Conservation (phyloP, 2,888 invertebrate species). For the Athetis lepigone region DNA sequence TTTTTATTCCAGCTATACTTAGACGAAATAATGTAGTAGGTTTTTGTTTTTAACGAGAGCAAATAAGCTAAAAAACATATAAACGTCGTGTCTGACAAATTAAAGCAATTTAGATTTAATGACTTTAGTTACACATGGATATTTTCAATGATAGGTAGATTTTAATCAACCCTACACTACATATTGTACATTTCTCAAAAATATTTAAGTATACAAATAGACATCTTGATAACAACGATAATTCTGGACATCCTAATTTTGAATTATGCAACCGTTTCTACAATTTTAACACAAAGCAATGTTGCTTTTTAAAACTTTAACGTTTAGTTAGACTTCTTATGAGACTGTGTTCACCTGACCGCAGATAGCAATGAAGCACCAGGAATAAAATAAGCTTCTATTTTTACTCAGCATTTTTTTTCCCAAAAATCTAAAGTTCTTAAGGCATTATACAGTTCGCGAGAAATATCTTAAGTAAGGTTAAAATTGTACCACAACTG, state of each 20-base stretch:
- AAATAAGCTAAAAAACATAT: constrained; percentile 19
- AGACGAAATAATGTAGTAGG: background rate
- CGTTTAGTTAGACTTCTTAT: constrained; percentile 9
- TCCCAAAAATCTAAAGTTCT: constrained; percentile 19
- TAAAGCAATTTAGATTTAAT: constrained; percentile 15
- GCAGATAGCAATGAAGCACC: constrained; percentile 14
- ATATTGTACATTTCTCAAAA: constrained; percentile 62
- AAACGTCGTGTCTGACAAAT: background rate
- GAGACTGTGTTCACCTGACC: background rate
- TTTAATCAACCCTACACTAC: constrained; percentile 40
- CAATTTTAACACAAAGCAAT: constrained; percentile 29
- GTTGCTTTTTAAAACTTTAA: constrained; percentile 39
- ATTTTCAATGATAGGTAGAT: constrained; percentile 26
- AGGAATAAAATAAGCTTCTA: background rate
- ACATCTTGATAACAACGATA: constrained; percentile 58
- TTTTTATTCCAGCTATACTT: constrained; percentile 18
- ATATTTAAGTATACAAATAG: constrained; percentile 62
- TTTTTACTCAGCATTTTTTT: background rate
- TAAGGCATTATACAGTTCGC: constrained; percentile 39
- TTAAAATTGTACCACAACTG: constrained; percentile 15
- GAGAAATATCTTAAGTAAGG: constrained; percentile 25
- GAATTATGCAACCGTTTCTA: constrained; percentile 25
- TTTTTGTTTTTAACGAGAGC: constrained; percentile 3
- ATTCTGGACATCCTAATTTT: constrained; percentile 50
- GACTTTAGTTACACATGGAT: constrained; percentile 22